These are phyloP conservation scores for Acanthornis magna DNA, from an alignment of 2,797 vertebrate species.

Conservation along the genomic window DNA sequence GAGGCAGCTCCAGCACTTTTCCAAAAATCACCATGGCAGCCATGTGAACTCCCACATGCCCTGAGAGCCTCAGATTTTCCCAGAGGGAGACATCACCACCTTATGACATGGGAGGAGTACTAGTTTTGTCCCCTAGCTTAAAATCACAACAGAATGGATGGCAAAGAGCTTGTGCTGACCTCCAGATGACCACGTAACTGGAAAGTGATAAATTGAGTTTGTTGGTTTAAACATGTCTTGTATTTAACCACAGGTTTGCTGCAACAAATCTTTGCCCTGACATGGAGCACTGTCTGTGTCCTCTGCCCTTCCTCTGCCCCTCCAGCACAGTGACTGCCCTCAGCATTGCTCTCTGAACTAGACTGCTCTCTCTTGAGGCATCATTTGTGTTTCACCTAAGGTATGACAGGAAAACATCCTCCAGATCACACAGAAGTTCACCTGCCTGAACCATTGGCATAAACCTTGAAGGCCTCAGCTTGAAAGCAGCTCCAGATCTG, in stretches of 20 bases:
- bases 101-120: background rate
- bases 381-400: background rate
- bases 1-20: background rate
- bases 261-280: background rate
- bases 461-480: background rate
- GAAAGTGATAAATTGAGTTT: background rate
- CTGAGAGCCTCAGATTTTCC: background rate
- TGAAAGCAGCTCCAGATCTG: background rate
- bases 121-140: background rate
- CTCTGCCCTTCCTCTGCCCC: background rate
- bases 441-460: background rate
- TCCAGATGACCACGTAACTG: background rate
- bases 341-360: background rate
- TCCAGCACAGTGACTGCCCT: background rate
- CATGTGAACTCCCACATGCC: background rate
- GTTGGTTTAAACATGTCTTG: background rate
- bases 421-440: background rate
- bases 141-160: background rate
- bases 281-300: background rate
- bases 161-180: background rate
- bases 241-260: background rate
- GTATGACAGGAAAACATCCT: background rate
- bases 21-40: background rate
- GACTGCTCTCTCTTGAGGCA: background rate
- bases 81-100: fast-evolving